Evolutionary conservation across 1,140 invertebrate genomes (phyloP).

Genomic region (Calliopsis andreniformis): DNA sequence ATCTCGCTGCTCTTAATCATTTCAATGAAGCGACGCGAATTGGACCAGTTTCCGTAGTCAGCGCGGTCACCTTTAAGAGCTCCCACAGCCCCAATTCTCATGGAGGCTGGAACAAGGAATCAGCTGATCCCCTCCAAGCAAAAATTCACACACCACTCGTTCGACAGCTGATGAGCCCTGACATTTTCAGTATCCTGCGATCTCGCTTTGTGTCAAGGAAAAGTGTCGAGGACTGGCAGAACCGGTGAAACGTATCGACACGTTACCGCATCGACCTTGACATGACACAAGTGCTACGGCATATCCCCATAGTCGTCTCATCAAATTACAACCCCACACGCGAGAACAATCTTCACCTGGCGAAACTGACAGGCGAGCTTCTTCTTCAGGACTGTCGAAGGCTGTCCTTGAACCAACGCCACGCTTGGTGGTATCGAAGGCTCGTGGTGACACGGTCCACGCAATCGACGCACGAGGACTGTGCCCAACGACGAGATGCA

Average conservation of each 20-base stretch:
- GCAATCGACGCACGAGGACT: slow-evolving; percentile 1
- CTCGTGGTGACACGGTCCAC: not conserved
- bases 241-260: slow-evolving; percentile 4
- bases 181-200: not conserved
- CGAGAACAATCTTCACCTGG: not conserved
- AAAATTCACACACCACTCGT: not conserved
- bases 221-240: not conserved
- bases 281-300: slow-evolving; percentile 13
- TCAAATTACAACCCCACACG: not conserved
- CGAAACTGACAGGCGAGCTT: not conserved
- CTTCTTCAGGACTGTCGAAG: not conserved
- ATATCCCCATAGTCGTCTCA: not conserved
- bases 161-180: not conserved
- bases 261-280: slow-evolving; percentile 60
- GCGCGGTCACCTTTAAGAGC: not conserved
- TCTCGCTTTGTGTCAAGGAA: not conserved
- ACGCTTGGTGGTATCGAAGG: not conserved
- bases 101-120: not conserved
- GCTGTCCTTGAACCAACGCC: not conserved
- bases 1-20: no score
- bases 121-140: slow-evolving; percentile 13
- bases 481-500: slow-evolving; percentile 26
- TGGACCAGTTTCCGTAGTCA: no score
- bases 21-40: not conserved
- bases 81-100: not conserved